phyloP scores from a whole-genome alignment of 2,888 invertebrate genomes.

The Serrognathus titanus region DNA sequence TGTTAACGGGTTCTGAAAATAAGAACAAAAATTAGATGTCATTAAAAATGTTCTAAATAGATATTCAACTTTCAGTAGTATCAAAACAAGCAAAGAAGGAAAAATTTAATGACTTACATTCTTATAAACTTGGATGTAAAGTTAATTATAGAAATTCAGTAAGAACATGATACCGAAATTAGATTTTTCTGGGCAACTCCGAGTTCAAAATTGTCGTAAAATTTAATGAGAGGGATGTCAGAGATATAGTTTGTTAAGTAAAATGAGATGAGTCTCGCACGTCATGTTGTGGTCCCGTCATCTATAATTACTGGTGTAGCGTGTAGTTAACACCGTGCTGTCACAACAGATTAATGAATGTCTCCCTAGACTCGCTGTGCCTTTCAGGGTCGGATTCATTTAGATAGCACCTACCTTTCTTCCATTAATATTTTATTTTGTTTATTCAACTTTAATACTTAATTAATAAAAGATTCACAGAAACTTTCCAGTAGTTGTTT shows the following conservation, averaged over 20 bases:
- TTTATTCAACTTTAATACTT: not conserved
- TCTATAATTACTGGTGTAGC: slow-evolving; percentile 51
- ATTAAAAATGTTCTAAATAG: too few species aligned
- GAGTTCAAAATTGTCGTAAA: not conserved
- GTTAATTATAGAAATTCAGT: too few species aligned
- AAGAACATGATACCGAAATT: too few species aligned
- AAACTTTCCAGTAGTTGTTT: too few species aligned
- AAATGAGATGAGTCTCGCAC: slow-evolving; percentile 24
- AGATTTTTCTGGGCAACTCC: not conserved
- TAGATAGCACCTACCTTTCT: slow-evolving; percentile 7
- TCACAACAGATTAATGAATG: slow-evolving; percentile 53
- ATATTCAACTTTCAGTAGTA: too few species aligned
- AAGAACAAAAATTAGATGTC: slow-evolving; percentile 13
- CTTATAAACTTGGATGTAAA: too few species aligned
- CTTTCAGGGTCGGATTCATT: slow-evolving; percentile 21
- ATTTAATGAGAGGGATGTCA: slow-evolving; percentile 6
- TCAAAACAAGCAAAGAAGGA: too few species aligned
- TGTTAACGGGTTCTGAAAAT: slow-evolving; percentile 19
- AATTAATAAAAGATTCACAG: too few species aligned
- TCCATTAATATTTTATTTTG: slow-evolving; percentile 20
- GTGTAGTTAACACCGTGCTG: slow-evolving; percentile 51
- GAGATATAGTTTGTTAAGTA: slow-evolving; percentile 3
- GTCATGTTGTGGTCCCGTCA: slow-evolving; percentile 44
- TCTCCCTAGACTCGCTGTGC: slow-evolving; percentile 42
- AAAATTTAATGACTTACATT: too few species aligned